Evolutionary conservation across 2,888 invertebrate species (phyloP).

Genomic region (Siphlonurus alternatus): DNA sequence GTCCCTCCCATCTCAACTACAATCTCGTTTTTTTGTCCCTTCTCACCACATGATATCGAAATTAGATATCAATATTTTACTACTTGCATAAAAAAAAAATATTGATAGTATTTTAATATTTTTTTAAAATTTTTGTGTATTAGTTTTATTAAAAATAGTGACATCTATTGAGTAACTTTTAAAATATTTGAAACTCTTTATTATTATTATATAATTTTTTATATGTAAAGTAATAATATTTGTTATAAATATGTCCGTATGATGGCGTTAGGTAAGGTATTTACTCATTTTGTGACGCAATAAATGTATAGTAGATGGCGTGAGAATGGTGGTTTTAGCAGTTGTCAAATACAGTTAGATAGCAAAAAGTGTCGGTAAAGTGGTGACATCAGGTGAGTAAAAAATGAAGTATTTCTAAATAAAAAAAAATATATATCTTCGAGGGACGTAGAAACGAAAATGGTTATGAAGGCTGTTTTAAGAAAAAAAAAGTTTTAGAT

Average conservation of each 20-base stretch:
- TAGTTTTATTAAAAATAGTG: no score
- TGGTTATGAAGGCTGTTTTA: neutral
- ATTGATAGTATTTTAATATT: no score
- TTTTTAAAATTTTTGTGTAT: no score
- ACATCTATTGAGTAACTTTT: neutral
- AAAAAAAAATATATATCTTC: neutral
- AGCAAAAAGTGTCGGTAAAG: neutral
- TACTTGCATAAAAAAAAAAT: no score
- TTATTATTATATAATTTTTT: neutral
- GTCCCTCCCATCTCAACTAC: no score
- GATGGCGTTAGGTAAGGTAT: neutral
- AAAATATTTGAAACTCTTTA: neutral
- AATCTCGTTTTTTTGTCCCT: no score
- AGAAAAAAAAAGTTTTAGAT: neutral
- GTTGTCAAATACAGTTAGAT: neutral
- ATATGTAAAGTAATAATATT: neutral
- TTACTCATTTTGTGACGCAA: neutral
- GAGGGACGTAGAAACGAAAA: neutral
- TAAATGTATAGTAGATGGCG: neutral
- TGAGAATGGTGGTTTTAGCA: neutral
- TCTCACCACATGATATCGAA: no score
- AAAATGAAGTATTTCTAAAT: neutral
- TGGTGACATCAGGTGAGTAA: slow-evolving; percentile 1
- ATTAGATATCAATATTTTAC: no score
- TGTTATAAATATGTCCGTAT: neutral